Percentiles rank a stretch among this genome's conserved stretches.
phyloP scores from a whole-genome alignment of 92 coral and sea anemone genomes.

The Epizoanthus scotinus region DNA sequence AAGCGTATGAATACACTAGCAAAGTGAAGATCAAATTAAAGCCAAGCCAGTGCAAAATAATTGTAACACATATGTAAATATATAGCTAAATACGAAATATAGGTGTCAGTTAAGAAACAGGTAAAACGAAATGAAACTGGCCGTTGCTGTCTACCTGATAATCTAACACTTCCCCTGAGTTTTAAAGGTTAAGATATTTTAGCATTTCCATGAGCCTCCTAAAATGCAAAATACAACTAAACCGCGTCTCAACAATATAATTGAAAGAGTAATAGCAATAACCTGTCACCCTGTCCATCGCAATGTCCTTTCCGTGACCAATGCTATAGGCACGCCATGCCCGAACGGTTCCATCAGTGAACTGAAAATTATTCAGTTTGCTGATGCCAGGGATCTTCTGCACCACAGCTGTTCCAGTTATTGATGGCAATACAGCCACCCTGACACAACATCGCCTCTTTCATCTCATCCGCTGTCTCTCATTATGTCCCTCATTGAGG shows the following conservation, averaged over 20 bases:
- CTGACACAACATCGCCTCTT: slow-evolving; percentile 35
- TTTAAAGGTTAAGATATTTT: not conserved
- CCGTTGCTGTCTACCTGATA: too few species aligned
- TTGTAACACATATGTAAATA: too few species aligned
- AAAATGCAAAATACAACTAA: not conserved
- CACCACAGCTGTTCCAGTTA: not conserved
- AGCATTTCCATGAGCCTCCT: too few species aligned
- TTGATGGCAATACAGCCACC: slow-evolving; percentile 10
- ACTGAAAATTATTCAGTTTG: slow-evolving; percentile 22
- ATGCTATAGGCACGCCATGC: slow-evolving; percentile 21
- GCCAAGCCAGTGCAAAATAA: too few species aligned
- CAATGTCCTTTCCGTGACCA: slow-evolving; percentile 25
- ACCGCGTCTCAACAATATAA: too few species aligned
- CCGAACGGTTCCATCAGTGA: not conserved
- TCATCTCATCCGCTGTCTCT: slow-evolving; percentile 33
- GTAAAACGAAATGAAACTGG: too few species aligned
- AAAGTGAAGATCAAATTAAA: not conserved
- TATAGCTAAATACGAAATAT: too few species aligned
- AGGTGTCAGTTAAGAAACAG: too few species aligned
- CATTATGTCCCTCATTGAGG: not conserved
- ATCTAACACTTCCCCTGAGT: too few species aligned
- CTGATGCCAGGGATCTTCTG: slow-evolving; percentile 25
- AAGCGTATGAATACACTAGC: not conserved
- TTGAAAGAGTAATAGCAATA: not conserved
- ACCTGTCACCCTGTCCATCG: not conserved